A percentile compares a stretch with the other conserved stretches of the same genome.
phyloP scores from a whole-genome alignment of 2,797 vertebrate genomes.

The Hemibagrus guttatus region DNA sequence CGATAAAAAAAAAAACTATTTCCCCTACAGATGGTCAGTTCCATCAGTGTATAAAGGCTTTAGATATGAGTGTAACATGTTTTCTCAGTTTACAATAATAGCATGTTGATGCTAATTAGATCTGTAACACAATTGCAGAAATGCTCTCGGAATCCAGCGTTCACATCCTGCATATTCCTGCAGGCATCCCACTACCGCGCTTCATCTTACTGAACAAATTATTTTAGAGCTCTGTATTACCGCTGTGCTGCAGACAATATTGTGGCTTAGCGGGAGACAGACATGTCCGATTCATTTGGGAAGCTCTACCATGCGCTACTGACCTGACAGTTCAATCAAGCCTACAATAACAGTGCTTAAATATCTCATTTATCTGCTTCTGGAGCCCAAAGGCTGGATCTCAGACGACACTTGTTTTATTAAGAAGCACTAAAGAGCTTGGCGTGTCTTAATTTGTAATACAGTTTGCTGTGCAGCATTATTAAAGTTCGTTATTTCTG shows the following conservation, averaged over 20 bases:
- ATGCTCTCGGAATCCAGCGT: conserved; percentile 1
- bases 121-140: not conserved
- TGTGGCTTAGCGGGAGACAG: conserved; percentile 21
- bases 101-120: conserved; percentile 34
- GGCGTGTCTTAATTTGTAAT: conserved; percentile 64
- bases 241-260: conserved; percentile 18
- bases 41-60: not conserved
- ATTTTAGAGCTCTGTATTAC: conserved; percentile 41
- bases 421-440: conserved; percentile 61
- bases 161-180: conserved; percentile 32
- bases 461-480: conserved; percentile 33
- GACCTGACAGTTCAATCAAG: conserved; percentile 73
- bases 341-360: conserved; percentile 67
- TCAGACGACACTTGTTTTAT: conserved; percentile 68
- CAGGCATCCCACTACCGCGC: not conserved
- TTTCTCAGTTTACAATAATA: not conserved
- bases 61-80: not conserved
- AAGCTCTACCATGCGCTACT: conserved; percentile 30
- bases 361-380: conserved; percentile 64
- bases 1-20: not conserved
- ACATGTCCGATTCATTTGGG: conserved; percentile 45
- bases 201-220: conserved; percentile 38
- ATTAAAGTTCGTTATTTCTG: not conserved
- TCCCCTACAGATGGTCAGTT: not conserved
- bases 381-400: conserved; percentile 64